These are phyloP conservation scores for Anneissia japonica DNA, from an alignment of 35 echinoderm and acorn worm species.

Conservation along the genomic window DNA sequence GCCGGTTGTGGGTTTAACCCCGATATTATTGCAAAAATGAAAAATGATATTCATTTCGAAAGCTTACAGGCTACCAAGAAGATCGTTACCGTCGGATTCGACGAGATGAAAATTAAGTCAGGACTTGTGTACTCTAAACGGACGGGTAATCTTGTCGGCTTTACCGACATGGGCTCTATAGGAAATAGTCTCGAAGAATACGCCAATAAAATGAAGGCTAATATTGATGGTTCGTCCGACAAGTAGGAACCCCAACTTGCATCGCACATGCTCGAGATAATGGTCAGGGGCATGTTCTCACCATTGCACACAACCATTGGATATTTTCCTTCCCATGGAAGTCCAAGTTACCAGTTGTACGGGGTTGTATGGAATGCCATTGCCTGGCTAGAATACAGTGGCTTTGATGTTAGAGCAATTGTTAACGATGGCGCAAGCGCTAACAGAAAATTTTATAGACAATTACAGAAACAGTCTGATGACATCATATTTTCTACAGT, in stretches of 20 bases:
- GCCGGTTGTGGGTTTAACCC: too few species aligned
- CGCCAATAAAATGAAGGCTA: too few species aligned
- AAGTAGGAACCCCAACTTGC: conserved; percentile 13
- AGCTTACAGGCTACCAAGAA: too few species aligned
- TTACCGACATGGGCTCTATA: too few species aligned
- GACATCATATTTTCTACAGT: neutral
- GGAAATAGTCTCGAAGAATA: too few species aligned
- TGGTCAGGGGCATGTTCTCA: conserved; percentile 39
- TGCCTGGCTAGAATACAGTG: conserved; percentile 2
- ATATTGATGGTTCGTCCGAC: too few species aligned
- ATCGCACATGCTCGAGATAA: conserved; percentile 23
- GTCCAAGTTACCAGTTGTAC: conserved; percentile 35
- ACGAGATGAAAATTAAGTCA: too few species aligned
- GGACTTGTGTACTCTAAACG: too few species aligned
- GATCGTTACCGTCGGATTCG: too few species aligned
- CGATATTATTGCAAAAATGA: too few species aligned
- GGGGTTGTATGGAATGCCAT: neutral
- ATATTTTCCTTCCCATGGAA: conserved; percentile 16
- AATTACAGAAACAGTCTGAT: neutral
- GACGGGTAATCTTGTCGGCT: too few species aligned
- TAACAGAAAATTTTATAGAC: conserved; percentile 42
- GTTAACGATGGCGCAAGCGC: conserved; percentile 39
- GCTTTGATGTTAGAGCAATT: conserved; percentile 32
- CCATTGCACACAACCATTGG: conserved; percentile 10
- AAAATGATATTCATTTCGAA: too few species aligned